Base-by-base conservation (phyloP, 1,140 invertebrate genomes). In the Globodera rostochiensis region DNA sequence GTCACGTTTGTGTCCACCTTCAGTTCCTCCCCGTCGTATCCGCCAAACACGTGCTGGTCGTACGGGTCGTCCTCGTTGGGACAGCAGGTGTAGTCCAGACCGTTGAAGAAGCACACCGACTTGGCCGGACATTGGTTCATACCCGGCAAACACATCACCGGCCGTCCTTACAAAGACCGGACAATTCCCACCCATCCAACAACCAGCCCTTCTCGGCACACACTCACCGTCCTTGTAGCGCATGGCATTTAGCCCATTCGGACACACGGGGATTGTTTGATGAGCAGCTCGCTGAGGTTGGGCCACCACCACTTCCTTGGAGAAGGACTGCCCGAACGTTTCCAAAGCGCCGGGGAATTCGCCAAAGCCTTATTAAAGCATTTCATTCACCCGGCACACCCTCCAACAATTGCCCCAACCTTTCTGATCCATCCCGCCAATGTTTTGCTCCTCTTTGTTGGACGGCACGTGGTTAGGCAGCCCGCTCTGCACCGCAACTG, bases 61-160 rank as follows among this genome's bases (percentile, higher is more conserved):
- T 89, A 89, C 45, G 88, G 88, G 85, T 89, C 89, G 49, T 87
- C 88, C 46, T 86, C 84, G 60, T 88, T 87, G 50, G 89, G 88
- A 66, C 88, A 89, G 71, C 88, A 89, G 79, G 87, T 89, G 84
- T 80, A 89, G 75, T 89, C 89, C 67, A 89, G 45, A 45, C 88
- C 88, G 75, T 89, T 89, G 87, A 90, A 89, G 76, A 88, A 90
- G 77, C 88, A 89, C 36, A 86, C 84, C n/a, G 89, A 86, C 67
- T 84, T 84, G n/a, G 84, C 83, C 73, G 88, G 88, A 57, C 88
- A 89, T 73, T 90, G 88, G 21, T 88, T 84, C 79, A 85, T 88
- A 64, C 88, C 88, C 53, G 88, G 88, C 6, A 89, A 73, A 67
- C 88, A 89, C 84, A 88, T 84, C n/a, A 89, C 86, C 11, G 88